Evolutionary conservation across 1,140 invertebrate genomes (phyloP), one percentile per base, ranked within the genome.

Genomic region (Apocrypta bakeri): DNA sequence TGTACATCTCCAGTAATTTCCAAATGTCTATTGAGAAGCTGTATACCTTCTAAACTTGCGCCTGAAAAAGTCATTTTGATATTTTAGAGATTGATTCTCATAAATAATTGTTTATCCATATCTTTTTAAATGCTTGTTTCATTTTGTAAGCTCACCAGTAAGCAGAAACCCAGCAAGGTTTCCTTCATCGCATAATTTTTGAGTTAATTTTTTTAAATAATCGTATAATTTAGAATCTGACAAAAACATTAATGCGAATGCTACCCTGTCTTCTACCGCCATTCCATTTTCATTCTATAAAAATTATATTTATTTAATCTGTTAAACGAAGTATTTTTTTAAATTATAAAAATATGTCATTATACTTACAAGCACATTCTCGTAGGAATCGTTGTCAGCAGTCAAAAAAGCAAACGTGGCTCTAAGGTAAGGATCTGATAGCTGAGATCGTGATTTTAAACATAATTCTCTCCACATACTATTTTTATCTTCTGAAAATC

Each of bases 391-490:
- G 86, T 94, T 94, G 40, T 97, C 95, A 66, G 96, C 95, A 0
- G 97, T 97, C 14, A 99, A 93, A 92, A 99, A 99, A 31, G 96
- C 94, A 93, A 99, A 98, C 86, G 98, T 96, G 1, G 97, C 97
- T 87, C 97, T 94, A 48, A 99, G 93, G 92, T 99, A 98, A 1
- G 98, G 96, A 93, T 98, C 96, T 7, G 94, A 93, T 29, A 99
- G 93, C 87, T 96, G 95, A 84, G 93, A 92, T 83, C 94, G 93
- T 2, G 97, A 94, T 56, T 92, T 93, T 1, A 93, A 92, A 87
- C 97, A 98, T 84, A 95, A 95, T 92, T 96, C 96, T 80, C 94
- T 92, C 96, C 97, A 99, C 88, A 98, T 93, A 2, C 95, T 95
- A 86, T 94, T 95, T 89, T 94, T 94, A 88, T 98, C 96, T 84